Base-by-base conservation (phyloP, 2,888 invertebrate genomes). In the Ichneumoninae sp. region DNA sequence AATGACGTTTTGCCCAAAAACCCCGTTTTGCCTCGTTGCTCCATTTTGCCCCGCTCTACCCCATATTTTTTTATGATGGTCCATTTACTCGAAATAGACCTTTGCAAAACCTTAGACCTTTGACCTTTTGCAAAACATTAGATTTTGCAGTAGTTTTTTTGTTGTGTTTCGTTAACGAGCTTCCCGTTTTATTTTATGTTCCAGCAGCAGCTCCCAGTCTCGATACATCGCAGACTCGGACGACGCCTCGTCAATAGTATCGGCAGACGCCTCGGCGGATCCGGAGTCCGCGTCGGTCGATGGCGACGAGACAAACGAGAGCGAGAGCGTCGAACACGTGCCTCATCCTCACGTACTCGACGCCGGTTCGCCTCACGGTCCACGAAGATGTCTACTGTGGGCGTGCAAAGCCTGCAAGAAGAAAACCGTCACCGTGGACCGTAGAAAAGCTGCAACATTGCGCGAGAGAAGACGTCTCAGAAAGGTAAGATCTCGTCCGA, bases 371-470 rank as follows among this genome's bases (percentile, higher is more conserved):
- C 87, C 89, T 50, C 91, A 93, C 83, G 94, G 95, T 7, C 96
- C 96, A 70, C 95, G 98, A 85, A 96, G 97, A 85, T 99, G 99
- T 91, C 95, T 99, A 57, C 96, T 98, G 13, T 99, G 99, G 99
- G 99, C 99, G 1, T 99, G 99, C 94, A 99, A 99, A 92, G 98
- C 98, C 0, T 99, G 99, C 94, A 99, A 99, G 94, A 97, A 98
- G 94, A 98, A 99, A 94, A 98, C 97, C 19, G 98, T 98, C 65
- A 97, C 98, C 0, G 97, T 99, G 8, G 99, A 99, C 94, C 95
- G 99, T 77, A 95, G 99, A 92, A 99, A 99, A 95, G 99, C 99
- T 6, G 99, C 99, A 0, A 99, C 99, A 1, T 95, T 99, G 94
- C 95, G 99, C 3, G 99, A 99, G 94, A 95, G 99, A 87, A 95